Evolutionary conservation across 2,888 invertebrate species (phyloP).

Genomic region (Andrena haemorrhoa): DNA sequence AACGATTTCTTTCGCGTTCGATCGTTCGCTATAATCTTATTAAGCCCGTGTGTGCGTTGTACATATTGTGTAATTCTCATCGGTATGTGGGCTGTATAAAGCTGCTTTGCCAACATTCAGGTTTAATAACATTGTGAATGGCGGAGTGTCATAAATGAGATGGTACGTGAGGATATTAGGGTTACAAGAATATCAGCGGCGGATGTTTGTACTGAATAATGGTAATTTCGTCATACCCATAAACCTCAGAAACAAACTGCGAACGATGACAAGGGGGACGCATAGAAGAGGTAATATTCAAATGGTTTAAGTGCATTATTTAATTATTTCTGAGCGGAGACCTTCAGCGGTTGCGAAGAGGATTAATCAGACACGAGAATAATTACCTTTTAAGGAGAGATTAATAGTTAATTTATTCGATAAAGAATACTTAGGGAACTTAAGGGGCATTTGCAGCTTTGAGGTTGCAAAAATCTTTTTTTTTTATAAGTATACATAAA

Average conservation of each 20-base stretch:
- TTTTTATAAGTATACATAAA: no score
- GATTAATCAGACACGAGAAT: not conserved
- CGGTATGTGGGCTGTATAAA: constrained; percentile 1
- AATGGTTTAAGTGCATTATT: not conserved
- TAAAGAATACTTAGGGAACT: not conserved
- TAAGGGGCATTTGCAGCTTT: no score
- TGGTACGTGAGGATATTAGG: not conserved
- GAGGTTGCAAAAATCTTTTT: no score
- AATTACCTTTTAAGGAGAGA: not conserved
- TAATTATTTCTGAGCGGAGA: not conserved
- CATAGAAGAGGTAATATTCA: not conserved
- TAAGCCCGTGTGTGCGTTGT: not conserved
- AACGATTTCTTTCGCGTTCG: not conserved
- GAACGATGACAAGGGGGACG: not conserved
- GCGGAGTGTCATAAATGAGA: constrained; percentile 11
- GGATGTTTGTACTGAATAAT: not conserved
- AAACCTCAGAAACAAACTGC: not conserved
- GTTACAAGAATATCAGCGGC: not conserved
- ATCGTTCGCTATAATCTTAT: not conserved
- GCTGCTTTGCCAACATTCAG: not conserved
- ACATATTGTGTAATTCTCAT: not conserved
- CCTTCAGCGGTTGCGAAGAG: not conserved
- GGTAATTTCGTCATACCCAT: not conserved
- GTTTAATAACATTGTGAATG: not conserved
- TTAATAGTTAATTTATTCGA: not conserved